These are phyloP conservation scores for Eumacrocentrus americanus DNA, from an alignment of 2,888 invertebrate species.

Conservation along the genomic window DNA sequence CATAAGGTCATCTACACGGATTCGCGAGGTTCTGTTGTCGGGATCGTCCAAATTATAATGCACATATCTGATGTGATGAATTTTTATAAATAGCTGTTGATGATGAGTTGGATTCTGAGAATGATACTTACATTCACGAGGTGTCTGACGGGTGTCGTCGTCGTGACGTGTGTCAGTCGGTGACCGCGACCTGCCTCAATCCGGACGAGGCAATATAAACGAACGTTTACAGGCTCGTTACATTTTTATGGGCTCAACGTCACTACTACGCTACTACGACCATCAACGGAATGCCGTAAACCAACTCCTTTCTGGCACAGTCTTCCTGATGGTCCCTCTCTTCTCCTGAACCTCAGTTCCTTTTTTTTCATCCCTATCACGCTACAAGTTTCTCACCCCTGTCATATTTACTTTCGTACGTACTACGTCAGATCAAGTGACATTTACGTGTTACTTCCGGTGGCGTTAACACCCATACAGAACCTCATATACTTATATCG, in stretches of 20 bases:
- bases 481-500: constrained; percentile 35
- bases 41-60: not conserved
- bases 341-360: constrained; percentile 12
- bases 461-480: constrained; percentile 46
- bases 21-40: too few species aligned
- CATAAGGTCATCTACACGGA: constrained; percentile 29
- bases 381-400: constrained; percentile 36
- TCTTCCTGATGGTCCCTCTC: constrained; percentile 24
- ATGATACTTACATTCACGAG: constrained; percentile 23
- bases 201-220: constrained; percentile 59
- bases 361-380: constrained; percentile 33
- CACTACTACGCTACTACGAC: constrained; percentile 55
- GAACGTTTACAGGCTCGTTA: constrained; percentile 63
- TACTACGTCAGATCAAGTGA: constrained; percentile 44
- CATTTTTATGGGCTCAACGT: constrained; percentile 62
- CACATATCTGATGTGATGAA: not conserved
- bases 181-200: constrained; percentile 58
- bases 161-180: constrained; percentile 48
- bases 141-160: constrained; percentile 40
- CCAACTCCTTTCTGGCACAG: constrained; percentile 38
- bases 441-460: constrained; percentile 55
- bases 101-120: not conserved
- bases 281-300: constrained; percentile 61
- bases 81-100: not conserved
- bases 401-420: constrained; percentile 32